Base-by-base conservation (phyloP, 2,113 vertebrate genomes). In the Melanotaenia duboulayi region DNA sequence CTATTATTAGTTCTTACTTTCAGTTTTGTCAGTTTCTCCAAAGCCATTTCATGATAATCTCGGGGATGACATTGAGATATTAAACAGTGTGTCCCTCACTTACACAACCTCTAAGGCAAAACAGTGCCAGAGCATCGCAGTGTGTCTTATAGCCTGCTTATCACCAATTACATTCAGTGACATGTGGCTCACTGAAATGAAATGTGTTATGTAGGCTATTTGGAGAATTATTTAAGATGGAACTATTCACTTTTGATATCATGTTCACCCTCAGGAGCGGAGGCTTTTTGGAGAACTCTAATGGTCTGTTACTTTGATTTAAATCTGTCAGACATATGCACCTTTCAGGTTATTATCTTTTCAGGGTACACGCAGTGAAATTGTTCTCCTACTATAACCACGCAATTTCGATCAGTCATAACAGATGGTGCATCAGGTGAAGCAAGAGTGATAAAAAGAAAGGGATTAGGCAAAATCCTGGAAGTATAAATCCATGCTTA, bases 221-320 rank as follows among this genome's bases (percentile, higher is more conserved):
- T 84, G 80, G 67, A 82, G 82, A 75, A 71, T 83, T 77, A 81
- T 69, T 46, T 74, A 48, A 90, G 74, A 62, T 72, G 75, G 66
- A 91, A 76, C 61, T 68, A 79, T 77, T 61, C 86, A 77, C 77
- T 77, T 76, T 71, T 80, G 76, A 79, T 82, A 76, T 77, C 52
- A 57, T 74, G 74, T 70, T 71, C 77, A 62, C 74, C 83, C 84
- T 61, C 78, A 40, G 61, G 78, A 84, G 86, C 56, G 71, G 74
- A 78, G 68, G 78, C 60, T 82, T 81, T 35, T 77, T 71, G 67
- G 65, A 65, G 63, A 83, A 80, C 83, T 73, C 78, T 78, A 90
- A 90, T 90, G 86, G 73, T 76, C 70, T 77, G 78, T 85, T 83
- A 73, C 89, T 81, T 77, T 81, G 81, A 80, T 86, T 87, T 87